Percentiles rank a stretch among this genome's conserved stretches.
These are phyloP conservation scores for Luperina testacea DNA, from an alignment of 2,888 invertebrate species.

Conservation along the genomic window DNA sequence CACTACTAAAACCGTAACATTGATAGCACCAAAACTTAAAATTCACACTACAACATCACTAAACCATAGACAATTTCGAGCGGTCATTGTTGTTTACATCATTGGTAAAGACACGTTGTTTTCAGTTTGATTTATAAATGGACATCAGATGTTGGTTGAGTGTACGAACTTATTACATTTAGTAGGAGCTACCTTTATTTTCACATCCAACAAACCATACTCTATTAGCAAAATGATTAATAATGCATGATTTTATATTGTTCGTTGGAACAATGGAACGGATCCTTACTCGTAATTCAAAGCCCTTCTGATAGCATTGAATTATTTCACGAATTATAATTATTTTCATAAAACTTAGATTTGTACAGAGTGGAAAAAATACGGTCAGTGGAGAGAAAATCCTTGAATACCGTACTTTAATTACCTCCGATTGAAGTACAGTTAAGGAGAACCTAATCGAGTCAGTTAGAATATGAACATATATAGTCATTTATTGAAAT, in stretches of 20 bases:
- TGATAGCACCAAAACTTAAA: background rate
- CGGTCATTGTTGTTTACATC: background rate
- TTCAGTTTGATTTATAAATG: slow-evolving; percentile 13
- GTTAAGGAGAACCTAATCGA: background rate
- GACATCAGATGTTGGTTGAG: background rate
- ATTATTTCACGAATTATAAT: slow-evolving; percentile 28
- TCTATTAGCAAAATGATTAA: slow-evolving; percentile 26
- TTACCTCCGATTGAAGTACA: background rate
- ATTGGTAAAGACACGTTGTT: background rate
- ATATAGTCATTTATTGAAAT: background rate
- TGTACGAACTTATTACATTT: slow-evolving; percentile 2
- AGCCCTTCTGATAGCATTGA: slow-evolving; percentile 29
- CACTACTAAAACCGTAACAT: background rate
- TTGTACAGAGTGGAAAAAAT: background rate
- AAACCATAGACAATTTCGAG: background rate
- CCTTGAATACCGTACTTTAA: background rate
- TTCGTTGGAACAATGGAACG: slow-evolving; percentile 31
- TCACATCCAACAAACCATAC: slow-evolving; percentile 8
- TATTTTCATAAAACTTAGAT: slow-evolving; percentile 10
- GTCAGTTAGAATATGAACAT: background rate
- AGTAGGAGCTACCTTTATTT: slow-evolving; percentile 22
- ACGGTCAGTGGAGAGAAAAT: background rate
- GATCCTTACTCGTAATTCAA: slow-evolving; percentile 11
- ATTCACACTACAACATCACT: background rate
- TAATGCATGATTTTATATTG: slow-evolving; percentile 43